These are phyloP conservation scores for Epinotia demarniana DNA, from an alignment of 2,888 invertebrate species.

Conservation along the genomic window DNA sequence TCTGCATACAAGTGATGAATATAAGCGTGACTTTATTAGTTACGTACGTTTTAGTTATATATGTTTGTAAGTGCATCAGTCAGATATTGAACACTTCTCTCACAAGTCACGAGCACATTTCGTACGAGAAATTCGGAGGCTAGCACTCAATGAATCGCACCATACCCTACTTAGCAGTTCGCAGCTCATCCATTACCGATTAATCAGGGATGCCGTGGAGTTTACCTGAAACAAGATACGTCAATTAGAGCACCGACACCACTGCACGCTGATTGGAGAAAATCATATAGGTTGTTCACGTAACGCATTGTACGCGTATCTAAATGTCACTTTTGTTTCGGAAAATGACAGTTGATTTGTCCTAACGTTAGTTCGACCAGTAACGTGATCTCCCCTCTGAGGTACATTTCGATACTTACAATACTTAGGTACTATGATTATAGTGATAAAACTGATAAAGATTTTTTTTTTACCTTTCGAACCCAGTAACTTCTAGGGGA, in stretches of 20 bases:
- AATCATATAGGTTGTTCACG: background rate
- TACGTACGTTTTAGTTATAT: background rate
- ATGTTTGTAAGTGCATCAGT: background rate
- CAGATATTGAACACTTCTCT: background rate
- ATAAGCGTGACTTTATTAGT: too few species aligned
- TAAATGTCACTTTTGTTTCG: too few species aligned
- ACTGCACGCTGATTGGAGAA: background rate
- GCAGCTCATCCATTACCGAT: constrained; percentile 26
- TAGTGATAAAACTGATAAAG: too few species aligned
- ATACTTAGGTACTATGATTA: too few species aligned
- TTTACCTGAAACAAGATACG: constrained; percentile 42
- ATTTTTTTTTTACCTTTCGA: too few species aligned
- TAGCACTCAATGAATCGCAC: background rate
- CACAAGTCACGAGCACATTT: background rate
- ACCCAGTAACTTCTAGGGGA: too few species aligned
- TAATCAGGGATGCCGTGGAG: constrained; percentile 20
- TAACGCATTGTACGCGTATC: too few species aligned
- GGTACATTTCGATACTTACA: too few species aligned
- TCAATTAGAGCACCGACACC: constrained; percentile 27
- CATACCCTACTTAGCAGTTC: constrained; percentile 13
- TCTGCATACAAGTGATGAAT: too few species aligned
- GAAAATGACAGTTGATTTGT: too few species aligned
- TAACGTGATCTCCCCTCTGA: too few species aligned
- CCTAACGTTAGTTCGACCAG: too few species aligned
- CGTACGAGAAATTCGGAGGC: background rate